Percentiles rank a stretch among this genome's conserved stretches.
phyloP scores from a whole-genome alignment of 2,113 vertebrate species.

The Epinephelus fuscoguttatus region DNA sequence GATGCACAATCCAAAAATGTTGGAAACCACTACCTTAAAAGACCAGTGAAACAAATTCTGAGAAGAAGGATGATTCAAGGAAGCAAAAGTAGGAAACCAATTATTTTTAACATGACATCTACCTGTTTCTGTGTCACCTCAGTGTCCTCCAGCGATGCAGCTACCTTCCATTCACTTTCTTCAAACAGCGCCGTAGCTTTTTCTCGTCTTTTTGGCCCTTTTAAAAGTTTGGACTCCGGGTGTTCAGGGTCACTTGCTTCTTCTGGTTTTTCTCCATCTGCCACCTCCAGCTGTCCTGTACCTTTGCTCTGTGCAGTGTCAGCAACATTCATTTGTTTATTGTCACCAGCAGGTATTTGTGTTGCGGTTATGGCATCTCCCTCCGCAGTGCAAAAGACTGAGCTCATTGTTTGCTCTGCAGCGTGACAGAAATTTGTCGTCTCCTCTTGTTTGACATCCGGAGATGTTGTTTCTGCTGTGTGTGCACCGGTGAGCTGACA shows the following conservation, averaged over 20 bases:
- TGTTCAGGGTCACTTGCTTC: background rate
- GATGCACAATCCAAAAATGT: background rate
- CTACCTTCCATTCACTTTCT: background rate
- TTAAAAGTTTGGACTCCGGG: background rate
- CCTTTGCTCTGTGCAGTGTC: background rate
- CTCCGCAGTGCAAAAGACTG: conserved; percentile 6
- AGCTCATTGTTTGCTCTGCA: conserved; percentile 15
- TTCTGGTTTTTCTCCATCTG: background rate
- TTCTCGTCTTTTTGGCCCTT: conserved; percentile 5
- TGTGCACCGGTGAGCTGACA: conserved; percentile 1
- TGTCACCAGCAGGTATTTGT: conserved; percentile 19
- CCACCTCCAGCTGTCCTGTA: background rate
- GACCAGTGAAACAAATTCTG: background rate
- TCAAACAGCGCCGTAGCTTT: background rate
- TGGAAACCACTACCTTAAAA: background rate
- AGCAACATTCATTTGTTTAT: conserved; percentile 8
- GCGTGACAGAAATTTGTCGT: conserved; percentile 31
- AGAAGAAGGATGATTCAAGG: background rate
- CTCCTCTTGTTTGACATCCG: conserved; percentile 22
- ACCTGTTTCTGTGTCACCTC: conserved; percentile 50
- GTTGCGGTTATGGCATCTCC: conserved; percentile 10
- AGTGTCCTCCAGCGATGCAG: conserved; percentile 22
- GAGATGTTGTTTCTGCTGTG: conserved; percentile 22
- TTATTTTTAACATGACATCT: background rate
- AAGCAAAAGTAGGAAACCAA: background rate